phyloP scores from a whole-genome alignment of 2,113 vertebrate genomes.

The Turdus rufiventris region DNA sequence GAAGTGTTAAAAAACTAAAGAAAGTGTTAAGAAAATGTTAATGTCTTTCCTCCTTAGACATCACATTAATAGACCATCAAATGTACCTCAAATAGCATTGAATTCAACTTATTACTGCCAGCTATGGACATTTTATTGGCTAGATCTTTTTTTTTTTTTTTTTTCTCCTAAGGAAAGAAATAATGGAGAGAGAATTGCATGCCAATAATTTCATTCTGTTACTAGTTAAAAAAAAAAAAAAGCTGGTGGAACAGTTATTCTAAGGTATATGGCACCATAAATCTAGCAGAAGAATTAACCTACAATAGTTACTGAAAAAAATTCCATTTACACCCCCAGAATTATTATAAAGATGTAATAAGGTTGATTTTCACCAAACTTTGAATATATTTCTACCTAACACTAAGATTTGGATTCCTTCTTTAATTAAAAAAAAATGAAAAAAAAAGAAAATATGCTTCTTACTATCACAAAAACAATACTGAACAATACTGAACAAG shows the following conservation, averaged over 20 bases:
- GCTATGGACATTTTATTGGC: background rate
- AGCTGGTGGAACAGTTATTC: background rate
- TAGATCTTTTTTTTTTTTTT: background rate
- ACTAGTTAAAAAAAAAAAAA: background rate
- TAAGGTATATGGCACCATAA: background rate
- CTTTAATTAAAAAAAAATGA: background rate
- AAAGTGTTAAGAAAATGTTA: background rate
- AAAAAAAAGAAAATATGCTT: background rate
- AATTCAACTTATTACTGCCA: background rate
- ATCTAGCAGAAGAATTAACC: background rate
- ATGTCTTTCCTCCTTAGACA: background rate
- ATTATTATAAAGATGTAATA: background rate
- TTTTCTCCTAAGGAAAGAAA: background rate
- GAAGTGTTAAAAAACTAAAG: background rate
- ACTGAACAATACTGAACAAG: background rate
- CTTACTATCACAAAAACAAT: background rate
- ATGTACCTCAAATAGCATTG: background rate
- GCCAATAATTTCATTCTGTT: background rate
- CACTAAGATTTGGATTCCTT: background rate
- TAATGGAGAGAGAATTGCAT: background rate
- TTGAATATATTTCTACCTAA: background rate
- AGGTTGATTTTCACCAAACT: background rate
- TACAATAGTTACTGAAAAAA: background rate
- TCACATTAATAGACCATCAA: background rate
- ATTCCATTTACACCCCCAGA: background rate